phyloP scores from a whole-genome alignment of 2,888 invertebrate genomes.

The Drosophila pseudotalamancana region DNA sequence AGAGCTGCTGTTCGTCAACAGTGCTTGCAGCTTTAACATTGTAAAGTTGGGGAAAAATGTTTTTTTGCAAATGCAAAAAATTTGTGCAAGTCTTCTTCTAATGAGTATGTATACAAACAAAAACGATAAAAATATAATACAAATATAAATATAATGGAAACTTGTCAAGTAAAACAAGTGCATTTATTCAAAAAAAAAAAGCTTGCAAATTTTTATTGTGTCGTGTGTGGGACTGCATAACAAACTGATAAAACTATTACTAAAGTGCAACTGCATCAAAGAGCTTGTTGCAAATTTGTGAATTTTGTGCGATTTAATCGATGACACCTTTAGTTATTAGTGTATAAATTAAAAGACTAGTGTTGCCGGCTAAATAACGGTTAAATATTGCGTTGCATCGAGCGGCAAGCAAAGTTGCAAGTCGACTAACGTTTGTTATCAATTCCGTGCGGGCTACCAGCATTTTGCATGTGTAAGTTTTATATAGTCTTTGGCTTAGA shows the following conservation, averaged over 20 bases:
- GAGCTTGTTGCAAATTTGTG: constrained; percentile 1
- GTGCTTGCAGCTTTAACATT: neutral
- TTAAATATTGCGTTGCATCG: neutral
- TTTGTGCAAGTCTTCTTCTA: neutral
- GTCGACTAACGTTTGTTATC: neutral
- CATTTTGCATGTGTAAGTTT: constrained; percentile 1
- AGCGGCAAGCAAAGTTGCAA: neutral
- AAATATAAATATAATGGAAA: neutral
- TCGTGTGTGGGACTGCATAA: constrained; percentile 19
- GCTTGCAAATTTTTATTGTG: neutral
- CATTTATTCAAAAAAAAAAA: neutral
- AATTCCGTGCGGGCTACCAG: neutral
- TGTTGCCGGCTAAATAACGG: neutral
- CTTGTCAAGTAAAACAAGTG: neutral
- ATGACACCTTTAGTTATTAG: neutral
- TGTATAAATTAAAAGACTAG: neutral
- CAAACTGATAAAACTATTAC: constrained; percentile 6
- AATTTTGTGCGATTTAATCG: neutral
- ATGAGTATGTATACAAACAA: neutral
- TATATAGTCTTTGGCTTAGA: neutral
- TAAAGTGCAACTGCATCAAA: neutral
- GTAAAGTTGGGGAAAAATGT: neutral
- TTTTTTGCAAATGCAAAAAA: neutral
- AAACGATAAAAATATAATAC: neutral
- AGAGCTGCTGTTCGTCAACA: neutral